phyloP scores from a whole-genome alignment of 2,113 vertebrate genomes.

The Lonchura striata region DNA sequence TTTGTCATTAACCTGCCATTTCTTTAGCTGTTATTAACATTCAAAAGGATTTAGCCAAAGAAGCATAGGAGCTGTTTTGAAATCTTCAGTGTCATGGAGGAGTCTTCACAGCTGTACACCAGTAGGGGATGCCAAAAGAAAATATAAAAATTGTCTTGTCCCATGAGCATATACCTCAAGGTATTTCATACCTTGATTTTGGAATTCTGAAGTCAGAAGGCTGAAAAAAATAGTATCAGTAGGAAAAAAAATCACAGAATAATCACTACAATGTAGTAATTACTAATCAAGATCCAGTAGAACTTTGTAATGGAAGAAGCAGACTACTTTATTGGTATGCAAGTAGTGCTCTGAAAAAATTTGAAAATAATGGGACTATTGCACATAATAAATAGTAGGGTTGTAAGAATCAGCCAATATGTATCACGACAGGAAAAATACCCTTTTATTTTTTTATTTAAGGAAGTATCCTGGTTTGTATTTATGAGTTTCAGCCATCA shows the following conservation, averaged over 20 bases:
- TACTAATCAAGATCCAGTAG: not conserved
- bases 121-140: constrained; percentile 30
- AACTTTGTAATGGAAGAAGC: not conserved
- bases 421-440: not conserved
- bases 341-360: not conserved
- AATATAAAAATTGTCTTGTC: not conserved
- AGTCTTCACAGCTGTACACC: not conserved
- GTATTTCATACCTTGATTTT: not conserved
- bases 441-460: not conserved
- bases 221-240: not conserved
- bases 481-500: not conserved
- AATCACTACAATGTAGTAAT: not conserved
- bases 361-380: not conserved
- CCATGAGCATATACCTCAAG: not conserved
- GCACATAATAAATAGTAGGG: not conserved
- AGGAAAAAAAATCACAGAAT: not conserved
- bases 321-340: not conserved
- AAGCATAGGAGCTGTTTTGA: not conserved
- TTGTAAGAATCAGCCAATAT: not conserved
- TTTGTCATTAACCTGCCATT: not conserved
- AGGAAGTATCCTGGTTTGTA: not conserved
- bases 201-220: not conserved
- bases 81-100: not conserved
- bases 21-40: not conserved
- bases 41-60: not conserved